These are phyloP conservation scores for Zaprionus davidi DNA, from an alignment of 1,140 invertebrate species.

Conservation along the genomic window DNA sequence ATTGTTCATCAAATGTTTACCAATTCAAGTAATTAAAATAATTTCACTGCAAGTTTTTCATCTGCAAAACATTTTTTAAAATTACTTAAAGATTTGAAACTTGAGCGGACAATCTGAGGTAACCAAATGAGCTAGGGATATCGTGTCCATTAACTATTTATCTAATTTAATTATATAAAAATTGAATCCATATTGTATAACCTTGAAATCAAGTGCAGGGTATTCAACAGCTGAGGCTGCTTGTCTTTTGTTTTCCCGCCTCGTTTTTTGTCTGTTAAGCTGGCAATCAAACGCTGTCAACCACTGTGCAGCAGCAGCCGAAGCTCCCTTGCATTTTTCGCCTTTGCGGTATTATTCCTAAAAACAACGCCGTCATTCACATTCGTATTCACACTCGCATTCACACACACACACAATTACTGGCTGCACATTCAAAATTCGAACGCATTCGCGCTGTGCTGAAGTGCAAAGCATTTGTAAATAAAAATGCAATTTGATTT, in stretches of 20 bases:
- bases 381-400: background rate
- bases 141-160: no score
- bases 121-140: no score
- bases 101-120: no score
- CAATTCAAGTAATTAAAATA: no score
- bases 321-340: background rate
- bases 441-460: constrained; percentile 37
- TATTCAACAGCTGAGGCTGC: background rate
- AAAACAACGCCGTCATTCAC: constrained; percentile 39
- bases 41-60: no score
- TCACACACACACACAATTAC: background rate
- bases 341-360: constrained; percentile 23
- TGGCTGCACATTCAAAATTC: background rate
- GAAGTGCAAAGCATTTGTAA: constrained; percentile 80
- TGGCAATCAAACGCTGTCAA: constrained; percentile 34
- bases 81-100: no score
- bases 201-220: background rate
- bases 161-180: no score
- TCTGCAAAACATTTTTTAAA: no score
- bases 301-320: background rate
- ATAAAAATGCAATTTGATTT: constrained; percentile 83
- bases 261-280: background rate
- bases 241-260: background rate
- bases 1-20: no score
- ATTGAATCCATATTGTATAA: no score